Percentiles rank a stretch among this genome's conserved stretches.
phyloP scores from a whole-genome alignment of 2,113 vertebrate genomes.

The Myodes glareolus region DNA sequence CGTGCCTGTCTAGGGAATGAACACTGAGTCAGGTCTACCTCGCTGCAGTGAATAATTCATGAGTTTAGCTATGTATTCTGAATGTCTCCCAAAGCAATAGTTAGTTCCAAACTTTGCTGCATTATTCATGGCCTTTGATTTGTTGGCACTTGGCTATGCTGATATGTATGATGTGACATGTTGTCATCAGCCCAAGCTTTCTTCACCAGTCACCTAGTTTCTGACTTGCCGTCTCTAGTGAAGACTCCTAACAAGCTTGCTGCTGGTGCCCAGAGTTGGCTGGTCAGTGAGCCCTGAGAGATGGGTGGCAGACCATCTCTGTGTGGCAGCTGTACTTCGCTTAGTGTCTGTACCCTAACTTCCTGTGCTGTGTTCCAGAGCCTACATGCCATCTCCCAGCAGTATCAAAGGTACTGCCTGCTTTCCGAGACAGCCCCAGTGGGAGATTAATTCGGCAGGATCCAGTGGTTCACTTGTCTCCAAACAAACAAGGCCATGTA shows the following conservation, averaged over 20 bases:
- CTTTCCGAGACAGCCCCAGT: slow-evolving; percentile 93
- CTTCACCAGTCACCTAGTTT: slow-evolving; percentile 71
- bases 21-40: slow-evolving; percentile 74
- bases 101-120: slow-evolving; percentile 53
- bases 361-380: slow-evolving; percentile 89
- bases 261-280: slow-evolving; percentile 53
- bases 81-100: slow-evolving; percentile 50
- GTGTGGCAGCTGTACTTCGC: slow-evolving; percentile 28
- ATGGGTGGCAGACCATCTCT: not conserved
- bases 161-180: slow-evolving; percentile 65
- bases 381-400: slow-evolving; percentile 91
- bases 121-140: slow-evolving; percentile 77
- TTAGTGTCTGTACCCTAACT: slow-evolving; percentile 26
- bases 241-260: slow-evolving; percentile 54
- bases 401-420: slow-evolving; percentile 93
- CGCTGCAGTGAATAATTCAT: slow-evolving; percentile 65
- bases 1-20: slow-evolving; percentile 73
- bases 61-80: slow-evolving; percentile 45
- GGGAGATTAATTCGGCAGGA: slow-evolving; percentile 93
- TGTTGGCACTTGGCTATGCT: slow-evolving; percentile 76
- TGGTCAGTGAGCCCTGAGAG: slow-evolving; percentile 40
- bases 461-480: slow-evolving; percentile 91
- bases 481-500: slow-evolving; percentile 94
- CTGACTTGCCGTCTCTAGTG: slow-evolving; percentile 60
- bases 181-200: slow-evolving; percentile 77